These are phyloP conservation scores for Eledona agricola DNA, from an alignment of 2,888 invertebrate species.

Conservation along the genomic window DNA sequence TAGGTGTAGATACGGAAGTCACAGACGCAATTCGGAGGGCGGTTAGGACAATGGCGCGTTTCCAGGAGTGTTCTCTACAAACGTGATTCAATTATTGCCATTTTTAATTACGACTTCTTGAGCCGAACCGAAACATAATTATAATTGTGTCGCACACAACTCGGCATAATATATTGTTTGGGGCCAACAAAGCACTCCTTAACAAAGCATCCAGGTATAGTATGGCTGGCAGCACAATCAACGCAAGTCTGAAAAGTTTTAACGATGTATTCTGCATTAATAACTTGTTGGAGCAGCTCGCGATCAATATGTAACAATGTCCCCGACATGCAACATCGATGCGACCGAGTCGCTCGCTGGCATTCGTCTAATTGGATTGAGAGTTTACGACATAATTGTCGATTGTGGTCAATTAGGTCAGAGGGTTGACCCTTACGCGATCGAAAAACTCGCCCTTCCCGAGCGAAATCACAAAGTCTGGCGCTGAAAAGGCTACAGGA, in stretches of 20 bases:
- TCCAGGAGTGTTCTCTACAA: slow-evolving; percentile 22
- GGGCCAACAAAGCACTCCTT: slow-evolving; percentile 54
- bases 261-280: slow-evolving; percentile 63
- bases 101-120: slow-evolving; percentile 61
- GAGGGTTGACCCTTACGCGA: slow-evolving; percentile 49
- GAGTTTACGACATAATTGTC: slow-evolving; percentile 10
- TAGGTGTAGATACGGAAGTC: no score
- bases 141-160: slow-evolving; percentile 61
- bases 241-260: slow-evolving; percentile 64
- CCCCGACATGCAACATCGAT: slow-evolving; percentile 48
- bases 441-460: slow-evolving; percentile 44
- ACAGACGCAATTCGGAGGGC: no score
- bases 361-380: slow-evolving; percentile 29
- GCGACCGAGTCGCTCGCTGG: slow-evolving; percentile 27
- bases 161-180: slow-evolving; percentile 61
- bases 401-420: slow-evolving; percentile 31
- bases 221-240: slow-evolving; percentile 59
- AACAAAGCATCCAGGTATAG: slow-evolving; percentile 61
- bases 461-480: slow-evolving; percentile 58
- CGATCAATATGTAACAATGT: slow-evolving; percentile 59
- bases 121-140: slow-evolving; percentile 62
- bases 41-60: slow-evolving; percentile 20
- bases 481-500: slow-evolving; percentile 59
- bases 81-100: slow-evolving; percentile 45
- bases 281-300: slow-evolving; percentile 61